phyloP scores from a whole-genome alignment of 2,797 vertebrate species.

The Bradypodion ventrale region DNA sequence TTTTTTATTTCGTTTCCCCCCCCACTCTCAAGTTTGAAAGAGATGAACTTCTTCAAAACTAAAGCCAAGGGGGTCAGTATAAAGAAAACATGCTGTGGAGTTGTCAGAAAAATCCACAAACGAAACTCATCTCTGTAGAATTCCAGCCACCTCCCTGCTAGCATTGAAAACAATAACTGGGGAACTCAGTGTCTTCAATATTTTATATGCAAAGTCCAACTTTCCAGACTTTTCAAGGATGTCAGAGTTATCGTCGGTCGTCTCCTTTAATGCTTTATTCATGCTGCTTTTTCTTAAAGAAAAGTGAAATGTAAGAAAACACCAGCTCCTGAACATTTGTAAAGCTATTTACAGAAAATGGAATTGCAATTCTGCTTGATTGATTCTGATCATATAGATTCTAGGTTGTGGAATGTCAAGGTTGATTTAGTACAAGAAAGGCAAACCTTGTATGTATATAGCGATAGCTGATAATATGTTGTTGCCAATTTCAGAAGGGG shows the following conservation, averaged over 20 bases:
- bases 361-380: neutral
- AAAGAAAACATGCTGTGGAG: constrained; percentile 58
- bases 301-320: neutral
- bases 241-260: constrained; percentile 25
- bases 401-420: neutral
- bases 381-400: neutral
- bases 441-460: neutral
- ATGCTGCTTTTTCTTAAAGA: constrained; percentile 18
- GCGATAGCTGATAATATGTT: neutral
- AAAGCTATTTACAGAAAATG: neutral
- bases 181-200: constrained; percentile 64
- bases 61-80: constrained; percentile 48
- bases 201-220: constrained; percentile 64
- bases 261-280: constrained; percentile 63
- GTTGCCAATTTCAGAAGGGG: neutral
- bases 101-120: constrained; percentile 67
- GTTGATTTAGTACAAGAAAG: neutral
- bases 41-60: constrained; percentile 38
- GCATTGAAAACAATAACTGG: constrained; percentile 68
- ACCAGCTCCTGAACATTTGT: neutral
- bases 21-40: constrained; percentile 49
- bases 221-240: constrained; percentile 57
- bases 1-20: constrained; percentile 22
- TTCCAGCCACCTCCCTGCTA: constrained; percentile 55
- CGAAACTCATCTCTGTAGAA: constrained; percentile 52